phyloP scores from a whole-genome alignment of 2,113 vertebrate species.

The Anolis carolinensis region DNA sequence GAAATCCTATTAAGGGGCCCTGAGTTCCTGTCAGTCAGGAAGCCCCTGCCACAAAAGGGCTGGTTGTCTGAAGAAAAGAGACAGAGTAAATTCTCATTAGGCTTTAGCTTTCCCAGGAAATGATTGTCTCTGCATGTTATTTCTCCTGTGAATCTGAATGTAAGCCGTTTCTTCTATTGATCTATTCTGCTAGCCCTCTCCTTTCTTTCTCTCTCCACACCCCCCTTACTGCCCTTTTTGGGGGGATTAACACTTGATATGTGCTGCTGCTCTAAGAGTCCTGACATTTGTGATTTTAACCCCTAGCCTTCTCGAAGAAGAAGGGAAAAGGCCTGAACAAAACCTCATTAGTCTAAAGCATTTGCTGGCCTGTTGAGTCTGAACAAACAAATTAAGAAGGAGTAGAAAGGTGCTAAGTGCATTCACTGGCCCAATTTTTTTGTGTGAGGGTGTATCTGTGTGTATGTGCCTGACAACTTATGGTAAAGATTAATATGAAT shows the following conservation, averaged over 20 bases:
- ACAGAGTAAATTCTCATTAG: conserved; percentile 83
- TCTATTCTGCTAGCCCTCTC: conserved; percentile 72
- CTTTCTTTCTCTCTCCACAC: conserved; percentile 57
- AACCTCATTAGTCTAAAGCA: conserved; percentile 25
- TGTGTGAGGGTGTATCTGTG: not conserved
- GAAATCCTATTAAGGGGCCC: conserved; percentile 87
- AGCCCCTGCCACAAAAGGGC: conserved; percentile 78
- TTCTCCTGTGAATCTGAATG: conserved; percentile 80
- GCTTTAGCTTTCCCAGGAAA: conserved; percentile 85
- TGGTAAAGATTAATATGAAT: no score
- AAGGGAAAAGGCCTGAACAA: conserved; percentile 12
- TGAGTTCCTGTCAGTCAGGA: conserved; percentile 83
- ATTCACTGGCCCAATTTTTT: not conserved
- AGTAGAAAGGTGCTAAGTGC: not conserved
- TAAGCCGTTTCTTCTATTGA: conserved; percentile 76
- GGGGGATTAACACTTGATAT: conserved; percentile 73
- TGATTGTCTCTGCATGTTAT: conserved; percentile 79
- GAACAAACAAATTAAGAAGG: conserved; percentile 1
- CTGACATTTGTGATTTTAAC: conserved; percentile 77
- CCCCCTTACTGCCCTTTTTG: conserved; percentile 22
- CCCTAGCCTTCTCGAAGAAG: conserved; percentile 11
- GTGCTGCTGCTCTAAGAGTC: conserved; percentile 48
- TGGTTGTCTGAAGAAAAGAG: conserved; percentile 80
- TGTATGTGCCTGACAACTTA: no score
- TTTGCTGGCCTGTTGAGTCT: conserved; percentile 20